Conservation (phyloP, 2,113 vertebrate genomes). For the Percopsis transmontana region DNA sequence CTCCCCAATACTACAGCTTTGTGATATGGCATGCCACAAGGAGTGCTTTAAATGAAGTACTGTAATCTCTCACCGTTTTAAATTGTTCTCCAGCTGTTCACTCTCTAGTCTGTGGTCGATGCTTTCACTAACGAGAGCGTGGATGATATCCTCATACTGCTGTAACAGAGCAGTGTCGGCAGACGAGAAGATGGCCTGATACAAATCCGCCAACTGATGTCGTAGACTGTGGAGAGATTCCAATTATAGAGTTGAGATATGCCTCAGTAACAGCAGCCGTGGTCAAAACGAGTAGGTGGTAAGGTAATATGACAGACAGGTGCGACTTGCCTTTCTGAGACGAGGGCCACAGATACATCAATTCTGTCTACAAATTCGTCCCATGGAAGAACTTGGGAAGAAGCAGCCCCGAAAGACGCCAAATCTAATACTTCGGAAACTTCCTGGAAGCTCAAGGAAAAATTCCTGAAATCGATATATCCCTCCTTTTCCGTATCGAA, state of each 20-base stretch:
- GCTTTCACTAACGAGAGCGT: conserved; percentile 62
- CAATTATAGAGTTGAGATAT: conserved; percentile 29
- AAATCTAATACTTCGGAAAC: conserved; percentile 73
- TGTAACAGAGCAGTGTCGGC: conserved; percentile 64
- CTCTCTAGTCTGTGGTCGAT: conserved; percentile 68
- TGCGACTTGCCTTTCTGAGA: conserved; percentile 69
- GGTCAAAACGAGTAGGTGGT: too few species aligned
- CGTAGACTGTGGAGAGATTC: conserved; percentile 50
- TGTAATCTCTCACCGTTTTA: conserved; percentile 69
- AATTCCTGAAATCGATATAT: conserved; percentile 74
- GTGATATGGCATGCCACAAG: too few species aligned
- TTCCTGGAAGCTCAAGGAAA: conserved; percentile 74
- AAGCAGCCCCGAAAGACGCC: conserved; percentile 36
- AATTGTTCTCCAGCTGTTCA: conserved; percentile 71
- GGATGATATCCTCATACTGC: conserved; percentile 74
- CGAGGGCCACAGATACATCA: conserved; percentile 55
- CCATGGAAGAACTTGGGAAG: conserved; percentile 43
- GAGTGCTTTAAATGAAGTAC: not conserved
- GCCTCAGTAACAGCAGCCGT: not conserved
- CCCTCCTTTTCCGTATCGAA: conserved; percentile 75
- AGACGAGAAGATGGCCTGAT: conserved; percentile 68
- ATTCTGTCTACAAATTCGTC: conserved; percentile 71
- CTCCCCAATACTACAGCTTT: too few species aligned
- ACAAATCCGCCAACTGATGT: conserved; percentile 70
- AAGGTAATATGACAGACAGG: not conserved